Evolutionary conservation across 1,140 invertebrate genomes (phyloP), one percentile per base, ranked within the genome.

Genomic region (Cepaea nemoralis): DNA sequence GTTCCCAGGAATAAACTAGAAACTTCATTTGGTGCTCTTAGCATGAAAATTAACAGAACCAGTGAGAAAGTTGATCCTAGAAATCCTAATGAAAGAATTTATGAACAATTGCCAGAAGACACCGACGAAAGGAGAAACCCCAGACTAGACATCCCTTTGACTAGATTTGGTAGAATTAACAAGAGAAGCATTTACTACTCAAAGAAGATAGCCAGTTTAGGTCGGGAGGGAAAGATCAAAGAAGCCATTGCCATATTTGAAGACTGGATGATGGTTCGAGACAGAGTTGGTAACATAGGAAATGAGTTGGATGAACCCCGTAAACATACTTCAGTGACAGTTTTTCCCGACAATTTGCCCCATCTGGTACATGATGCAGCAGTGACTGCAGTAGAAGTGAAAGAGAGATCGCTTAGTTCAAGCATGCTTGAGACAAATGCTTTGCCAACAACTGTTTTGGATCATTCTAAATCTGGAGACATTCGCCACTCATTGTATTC

Each of bases 171-270:
- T 14, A 80, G 78, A 73, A 50, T 73, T 24, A 69, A 69, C 27
- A 48, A 39, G 48, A 70, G n/a, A 27, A 40, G 42, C 22, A 73
- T 71, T 73, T 80, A 50, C 27, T 80, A 80, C 45, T 73, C 40
- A 2, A 80, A 33, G n/a, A 71, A 80, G 59, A 80, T 80, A 16
- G 12, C 78, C 6, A 14, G 35, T 33, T 59, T 80, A 14, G 69
- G 67, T 71, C 55, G 69, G n/a, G 1, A 80, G 37, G 78, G 78
- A 10, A 80, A 80, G 78, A 59, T 80, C 35, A 73, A 80, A 33
- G 78, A 80, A 37, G 78, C 78, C 66, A 80, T 80, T 55, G 45
- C 40, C 10, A n/a, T 80, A 37, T 80, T 80, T 73, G 78, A 80
- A 14, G 67, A 80, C 69, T 33, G 2, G 40, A 80, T 80, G 78